A percentile compares a stretch with the other conserved stretches of the same genome.
Conservation (phyloP, 1,140 invertebrate species). For the Drosophila teissieri region DNA sequence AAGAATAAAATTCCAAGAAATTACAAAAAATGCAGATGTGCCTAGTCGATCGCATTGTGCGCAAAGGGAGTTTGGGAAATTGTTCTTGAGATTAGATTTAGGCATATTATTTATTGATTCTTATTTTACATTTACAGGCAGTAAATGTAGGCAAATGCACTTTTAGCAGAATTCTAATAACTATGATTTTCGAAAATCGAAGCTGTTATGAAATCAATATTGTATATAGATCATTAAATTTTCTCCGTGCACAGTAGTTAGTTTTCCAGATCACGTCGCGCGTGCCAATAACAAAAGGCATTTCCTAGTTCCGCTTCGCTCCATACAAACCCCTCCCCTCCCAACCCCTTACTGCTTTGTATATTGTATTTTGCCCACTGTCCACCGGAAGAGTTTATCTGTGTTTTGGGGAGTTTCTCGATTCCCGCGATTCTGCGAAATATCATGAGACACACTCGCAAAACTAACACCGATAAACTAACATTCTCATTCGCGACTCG, state of each 20-base stretch:
- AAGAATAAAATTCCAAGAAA: constrained; percentile 38
- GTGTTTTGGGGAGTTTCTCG: constrained; percentile 16
- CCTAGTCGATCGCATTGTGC: too few relatives aligned
- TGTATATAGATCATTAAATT: not conserved
- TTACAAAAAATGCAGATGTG: too few relatives aligned
- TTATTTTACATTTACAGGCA: too few relatives aligned
- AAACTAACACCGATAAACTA: not conserved
- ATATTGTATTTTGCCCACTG: not conserved
- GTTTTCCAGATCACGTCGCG: constrained; percentile 37
- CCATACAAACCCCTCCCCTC: constrained; percentile 17
- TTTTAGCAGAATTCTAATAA: too few relatives aligned
- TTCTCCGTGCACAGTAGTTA: constrained; percentile 10
- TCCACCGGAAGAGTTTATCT: constrained; percentile 39
- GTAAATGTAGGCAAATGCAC: too few relatives aligned
- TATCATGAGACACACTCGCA: constrained; percentile 49
- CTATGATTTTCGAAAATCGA: not conserved
- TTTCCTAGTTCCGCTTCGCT: constrained; percentile 45
- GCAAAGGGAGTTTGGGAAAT: not conserved
- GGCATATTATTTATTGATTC: too few relatives aligned
- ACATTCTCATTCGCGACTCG: constrained; percentile 11
- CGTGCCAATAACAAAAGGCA: constrained; percentile 48
- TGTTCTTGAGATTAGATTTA: not conserved
- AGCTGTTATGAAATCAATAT: not conserved
- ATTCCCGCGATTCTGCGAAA: constrained; percentile 46
- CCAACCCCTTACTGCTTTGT: not conserved